Percentiles rank a stretch among this genome's conserved stretches.
Evolutionary conservation across 2,113 vertebrate species (phyloP).

Genomic region (Silurus asotus): DNA sequence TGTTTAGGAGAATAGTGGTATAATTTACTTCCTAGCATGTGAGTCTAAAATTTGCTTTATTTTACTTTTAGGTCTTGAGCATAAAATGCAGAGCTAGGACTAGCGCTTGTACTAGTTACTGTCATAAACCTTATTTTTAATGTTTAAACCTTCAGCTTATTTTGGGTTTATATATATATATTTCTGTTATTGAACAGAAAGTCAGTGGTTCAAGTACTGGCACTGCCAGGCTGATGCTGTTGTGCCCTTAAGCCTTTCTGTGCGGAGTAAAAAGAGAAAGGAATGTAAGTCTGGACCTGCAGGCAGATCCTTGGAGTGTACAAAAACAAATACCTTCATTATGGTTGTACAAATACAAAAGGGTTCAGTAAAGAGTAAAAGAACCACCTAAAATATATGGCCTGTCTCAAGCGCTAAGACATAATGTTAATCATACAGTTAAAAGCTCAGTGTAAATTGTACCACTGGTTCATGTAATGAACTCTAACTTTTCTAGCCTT

Average conservation of each 20-base stretch:
- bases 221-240: no score
- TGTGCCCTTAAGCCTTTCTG: no score
- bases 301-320: no score
- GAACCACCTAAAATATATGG: background rate
- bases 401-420: background rate
- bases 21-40: constrained; percentile 21
- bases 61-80: background rate
- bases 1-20: constrained; percentile 4
- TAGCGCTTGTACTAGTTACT: background rate
- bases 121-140: background rate
- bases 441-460: background rate
- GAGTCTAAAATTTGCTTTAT: background rate
- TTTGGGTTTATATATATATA: background rate
- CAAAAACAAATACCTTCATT: background rate
- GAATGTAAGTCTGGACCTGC: background rate
- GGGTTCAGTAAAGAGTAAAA: background rate
- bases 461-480: background rate
- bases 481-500: background rate
- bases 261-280: background rate
- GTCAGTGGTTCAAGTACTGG: no score
- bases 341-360: background rate
- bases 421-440: background rate
- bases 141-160: background rate
- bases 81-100: background rate
- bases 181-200: no score